These are phyloP conservation scores for Himalopsyche tibetana DNA, from an alignment of 2,888 invertebrate species.

Conservation along the genomic window DNA sequence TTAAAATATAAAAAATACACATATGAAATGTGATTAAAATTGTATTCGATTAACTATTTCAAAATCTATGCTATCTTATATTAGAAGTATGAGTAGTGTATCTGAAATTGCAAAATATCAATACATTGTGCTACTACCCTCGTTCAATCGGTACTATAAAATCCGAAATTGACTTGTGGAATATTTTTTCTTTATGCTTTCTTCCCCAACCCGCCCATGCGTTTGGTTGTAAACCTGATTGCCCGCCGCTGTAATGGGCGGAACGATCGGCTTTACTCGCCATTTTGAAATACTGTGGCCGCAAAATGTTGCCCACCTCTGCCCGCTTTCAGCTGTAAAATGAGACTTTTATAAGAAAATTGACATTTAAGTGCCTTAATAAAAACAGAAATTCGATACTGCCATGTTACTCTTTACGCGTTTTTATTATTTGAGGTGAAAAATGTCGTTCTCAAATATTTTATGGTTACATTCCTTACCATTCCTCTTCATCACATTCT, in stretches of 20 bases:
- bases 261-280: slow-evolving; percentile 17
- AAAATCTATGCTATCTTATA: too few relatives aligned
- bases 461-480: too few relatives aligned
- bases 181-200: too few relatives aligned
- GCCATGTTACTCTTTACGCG: neutral
- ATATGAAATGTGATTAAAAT: too few relatives aligned
- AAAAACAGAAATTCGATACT: slow-evolving; percentile 22
- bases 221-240: slow-evolving; percentile 8
- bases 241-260: slow-evolving; percentile 15
- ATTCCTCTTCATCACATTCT: too few relatives aligned
- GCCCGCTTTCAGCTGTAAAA: slow-evolving; percentile 37
- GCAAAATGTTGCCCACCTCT: slow-evolving; percentile 16
- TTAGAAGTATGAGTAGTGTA: too few relatives aligned
- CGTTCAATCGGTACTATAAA: too few relatives aligned
- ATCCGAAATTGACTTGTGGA: too few relatives aligned
- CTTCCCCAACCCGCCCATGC: neutral
- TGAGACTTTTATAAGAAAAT: slow-evolving; percentile 27
- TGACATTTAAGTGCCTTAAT: slow-evolving; percentile 27
- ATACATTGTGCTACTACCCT: too few relatives aligned
- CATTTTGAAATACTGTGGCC: slow-evolving; percentile 32
- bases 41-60: too few relatives aligned
- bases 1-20: too few relatives aligned
- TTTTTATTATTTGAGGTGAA: neutral
- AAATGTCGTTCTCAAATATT: neutral
- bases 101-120: too few relatives aligned